Percentiles rank a stretch among this genome's conserved stretches.
These are phyloP conservation scores for Turritopsis rubra DNA, from an alignment of 30 jellyfish, hydroid and myxozoan species.

Conservation along the genomic window DNA sequence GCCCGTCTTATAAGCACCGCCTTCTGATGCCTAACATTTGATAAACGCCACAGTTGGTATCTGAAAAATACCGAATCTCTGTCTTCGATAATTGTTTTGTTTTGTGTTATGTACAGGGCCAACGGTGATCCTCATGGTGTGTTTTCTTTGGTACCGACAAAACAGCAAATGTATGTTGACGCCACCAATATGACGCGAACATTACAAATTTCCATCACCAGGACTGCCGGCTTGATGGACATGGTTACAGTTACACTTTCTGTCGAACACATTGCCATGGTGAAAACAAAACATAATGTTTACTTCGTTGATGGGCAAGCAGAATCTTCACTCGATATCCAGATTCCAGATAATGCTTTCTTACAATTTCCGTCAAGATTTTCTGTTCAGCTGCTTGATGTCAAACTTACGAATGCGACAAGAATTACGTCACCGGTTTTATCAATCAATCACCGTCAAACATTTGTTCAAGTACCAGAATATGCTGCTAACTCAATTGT, in stretches of 20 bases:
- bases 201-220: conserved; percentile 38
- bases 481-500: conserved; percentile 21
- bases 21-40: too few relatives aligned
- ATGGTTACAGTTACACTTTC: conserved; percentile 33
- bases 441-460: background rate
- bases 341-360: background rate
- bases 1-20: too few relatives aligned
- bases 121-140: conserved; percentile 89
- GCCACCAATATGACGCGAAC: conserved; percentile 33
- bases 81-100: too few relatives aligned
- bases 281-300: background rate
- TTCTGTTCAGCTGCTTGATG: conserved; percentile 3
- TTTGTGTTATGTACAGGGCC: conserved; percentile 45
- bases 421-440: background rate
- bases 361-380: background rate
- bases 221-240: conserved; percentile 56
- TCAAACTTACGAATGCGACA: background rate
- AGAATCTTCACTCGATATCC: background rate
- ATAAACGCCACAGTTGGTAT: too few relatives aligned
- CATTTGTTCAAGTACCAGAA: conserved; percentile 3
- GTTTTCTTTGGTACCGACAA: conserved; percentile 32
- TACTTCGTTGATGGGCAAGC: conserved; percentile 8
- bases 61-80: too few relatives aligned
- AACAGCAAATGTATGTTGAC: conserved; percentile 23
- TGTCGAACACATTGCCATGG: background rate